These are phyloP conservation scores for Acheta domesticus DNA, from an alignment of 2,888 invertebrate genomes.

Conservation along the genomic window DNA sequence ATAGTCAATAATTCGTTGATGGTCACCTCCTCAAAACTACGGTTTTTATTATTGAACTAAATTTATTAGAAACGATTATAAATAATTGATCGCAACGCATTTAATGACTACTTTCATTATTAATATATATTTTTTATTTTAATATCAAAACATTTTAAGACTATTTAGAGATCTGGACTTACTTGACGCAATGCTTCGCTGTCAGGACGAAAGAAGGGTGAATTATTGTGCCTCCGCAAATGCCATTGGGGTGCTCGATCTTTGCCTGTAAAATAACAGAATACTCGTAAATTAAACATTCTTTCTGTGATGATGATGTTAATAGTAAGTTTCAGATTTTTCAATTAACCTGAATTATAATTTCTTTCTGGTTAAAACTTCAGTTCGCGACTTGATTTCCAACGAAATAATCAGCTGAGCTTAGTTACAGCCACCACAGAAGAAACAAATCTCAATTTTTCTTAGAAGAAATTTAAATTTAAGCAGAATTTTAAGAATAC, in stretches of 20 bases:
- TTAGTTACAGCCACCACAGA: not conserved
- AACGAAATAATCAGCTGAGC: not conserved
- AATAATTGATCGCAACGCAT: no score
- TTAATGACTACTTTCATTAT: no score
- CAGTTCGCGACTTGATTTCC: not conserved
- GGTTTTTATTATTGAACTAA: no score
- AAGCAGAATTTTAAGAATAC: no score
- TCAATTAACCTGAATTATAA: not conserved
- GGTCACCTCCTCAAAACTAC: no score
- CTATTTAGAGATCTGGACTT: not conserved
- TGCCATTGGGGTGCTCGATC: not conserved
- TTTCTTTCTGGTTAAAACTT: not conserved
- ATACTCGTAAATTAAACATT: no score
- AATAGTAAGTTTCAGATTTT: no score
- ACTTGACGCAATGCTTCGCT: not conserved
- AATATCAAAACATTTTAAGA: not conserved
- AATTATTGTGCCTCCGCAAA: not conserved
- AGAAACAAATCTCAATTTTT: not conserved
- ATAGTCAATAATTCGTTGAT: no score
- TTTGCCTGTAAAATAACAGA: not conserved
- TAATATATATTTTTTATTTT: no score
- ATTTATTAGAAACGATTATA: no score
- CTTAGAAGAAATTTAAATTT: no score
- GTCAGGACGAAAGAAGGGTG: not conserved
- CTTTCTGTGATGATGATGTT: no score